Percentiles rank a stretch among this genome's conserved stretches.
Conservation (phyloP, 2,797 vertebrate species). For the Tragelaphus oryx region DNA sequence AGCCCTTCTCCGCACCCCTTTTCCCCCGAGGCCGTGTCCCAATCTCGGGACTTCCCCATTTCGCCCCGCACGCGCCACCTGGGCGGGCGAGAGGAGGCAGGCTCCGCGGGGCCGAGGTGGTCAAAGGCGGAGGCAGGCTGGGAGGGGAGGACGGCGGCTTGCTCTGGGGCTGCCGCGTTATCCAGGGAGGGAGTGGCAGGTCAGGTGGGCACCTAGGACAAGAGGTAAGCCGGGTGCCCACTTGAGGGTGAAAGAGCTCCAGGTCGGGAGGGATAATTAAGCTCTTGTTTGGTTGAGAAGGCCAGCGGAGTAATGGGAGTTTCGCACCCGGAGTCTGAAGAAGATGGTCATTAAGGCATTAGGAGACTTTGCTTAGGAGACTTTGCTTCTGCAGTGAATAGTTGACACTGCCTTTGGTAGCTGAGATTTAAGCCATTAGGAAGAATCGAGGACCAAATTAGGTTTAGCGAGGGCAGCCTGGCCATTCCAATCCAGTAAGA, state of each 20-base stretch:
- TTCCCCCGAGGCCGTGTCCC: background rate
- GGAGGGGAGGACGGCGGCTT: background rate
- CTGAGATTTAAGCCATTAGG: background rate
- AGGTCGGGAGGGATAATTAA: background rate
- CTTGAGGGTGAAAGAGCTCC: background rate
- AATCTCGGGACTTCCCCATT: background rate
- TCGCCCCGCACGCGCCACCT: background rate
- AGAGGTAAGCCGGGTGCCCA: background rate
- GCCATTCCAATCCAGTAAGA: background rate
- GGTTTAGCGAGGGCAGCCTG: background rate
- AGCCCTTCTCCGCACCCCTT: background rate
- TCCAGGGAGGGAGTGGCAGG: background rate
- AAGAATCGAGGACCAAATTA: background rate
- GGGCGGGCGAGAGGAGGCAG: background rate
- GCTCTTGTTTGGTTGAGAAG: background rate
- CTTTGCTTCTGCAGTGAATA: background rate
- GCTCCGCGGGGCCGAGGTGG: background rate
- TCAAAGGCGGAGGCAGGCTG: background rate
- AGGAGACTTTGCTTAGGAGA: background rate
- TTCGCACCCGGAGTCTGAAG: background rate
- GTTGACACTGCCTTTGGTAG: background rate
- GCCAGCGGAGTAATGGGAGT: background rate
- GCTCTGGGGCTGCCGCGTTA: rapidly evolving
- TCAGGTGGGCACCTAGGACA: background rate
- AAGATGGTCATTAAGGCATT: background rate